Evolutionary conservation across 1,140 invertebrate genomes (phyloP).

Genomic region (Hyphantria cunea): DNA sequence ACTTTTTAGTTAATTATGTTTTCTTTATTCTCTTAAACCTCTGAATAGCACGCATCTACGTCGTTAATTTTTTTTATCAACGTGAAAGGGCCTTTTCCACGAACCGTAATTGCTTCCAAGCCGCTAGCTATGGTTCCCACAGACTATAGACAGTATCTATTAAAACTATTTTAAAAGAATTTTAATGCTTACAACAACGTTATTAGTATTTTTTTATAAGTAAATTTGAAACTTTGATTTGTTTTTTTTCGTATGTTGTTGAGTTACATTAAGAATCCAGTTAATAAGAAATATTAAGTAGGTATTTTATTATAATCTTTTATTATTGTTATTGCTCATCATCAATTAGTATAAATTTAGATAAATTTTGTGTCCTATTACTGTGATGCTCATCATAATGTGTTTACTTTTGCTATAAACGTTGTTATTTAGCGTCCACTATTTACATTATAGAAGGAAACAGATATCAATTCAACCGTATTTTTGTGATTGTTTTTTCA

Average conservation of each 20-base stretch:
- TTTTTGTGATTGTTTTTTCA: too few relatives aligned
- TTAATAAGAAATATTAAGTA: background rate
- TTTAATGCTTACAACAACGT: conserved; percentile 11
- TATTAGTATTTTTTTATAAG: background rate
- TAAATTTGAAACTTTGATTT: background rate
- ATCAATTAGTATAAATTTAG: too few relatives aligned
- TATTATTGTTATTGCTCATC: background rate
- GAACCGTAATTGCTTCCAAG: conserved; percentile 20
- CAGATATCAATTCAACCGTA: too few relatives aligned
- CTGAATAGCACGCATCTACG: conserved; percentile 12
- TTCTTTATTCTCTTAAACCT: conserved; percentile 6
- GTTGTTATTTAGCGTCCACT: too few relatives aligned
- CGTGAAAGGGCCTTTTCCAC: conserved; percentile 24
- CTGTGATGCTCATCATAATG: too few relatives aligned
- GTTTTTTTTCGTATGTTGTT: background rate
- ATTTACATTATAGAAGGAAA: too few relatives aligned
- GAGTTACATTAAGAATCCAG: too few relatives aligned
- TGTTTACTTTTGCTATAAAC: too few relatives aligned
- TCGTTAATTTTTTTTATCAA: conserved; percentile 15
- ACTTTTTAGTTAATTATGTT: conserved; percentile 1
- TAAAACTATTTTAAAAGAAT: conserved; percentile 28
- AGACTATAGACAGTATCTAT: conserved; percentile 5
- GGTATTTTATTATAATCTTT: background rate
- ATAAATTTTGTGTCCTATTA: too few relatives aligned
- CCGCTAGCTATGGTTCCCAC: conserved; percentile 17